Evolutionary conservation across 1,140 invertebrate genomes (phyloP), one percentile per base, ranked within the genome.

Genomic region (Lerema accius): DNA sequence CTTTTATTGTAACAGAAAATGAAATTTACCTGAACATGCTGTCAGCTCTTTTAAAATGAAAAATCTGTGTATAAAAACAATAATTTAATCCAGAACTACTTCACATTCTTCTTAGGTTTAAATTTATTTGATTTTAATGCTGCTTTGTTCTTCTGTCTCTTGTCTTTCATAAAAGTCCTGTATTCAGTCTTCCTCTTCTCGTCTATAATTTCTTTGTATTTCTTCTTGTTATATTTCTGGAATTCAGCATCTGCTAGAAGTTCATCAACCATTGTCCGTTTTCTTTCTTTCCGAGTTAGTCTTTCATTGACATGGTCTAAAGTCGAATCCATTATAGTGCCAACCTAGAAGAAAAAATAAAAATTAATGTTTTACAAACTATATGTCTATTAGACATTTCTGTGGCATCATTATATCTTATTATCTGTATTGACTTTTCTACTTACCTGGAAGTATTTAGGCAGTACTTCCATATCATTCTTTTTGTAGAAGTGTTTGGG

Each of bases 401-500:
- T n/a, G n/a, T n/a, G n/a, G n/a, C n/a, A n/a, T n/a, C n/a, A n/a
- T n/a, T n/a, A n/a, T n/a, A n/a, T n/a, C n/a, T n/a, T n/a, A n/a
- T n/a, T n/a, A n/a, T n/a, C n/a, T n/a, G n/a, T n/a, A n/a, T n/a
- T n/a, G n/a, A n/a, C n/a, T n/a, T n/a, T n/a, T 56, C 35, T 45
- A 68, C 73, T 82, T 84, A 96, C 95, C 91, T 98, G 96, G 83
- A 99, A 99, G 82, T 97, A 98, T 92, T 98, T 99, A 0, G 97
- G 97, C 23, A 97, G 76, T 0, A 93, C 94, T 90, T 96, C 95
- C 32, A 95, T 92, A 82, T 98, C 97, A 85, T 97, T 98, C 69
- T 96, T 96, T 84, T 98, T 99, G 87, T 98, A 99, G 79, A 99
- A 99, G 53, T 94, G 94, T 86, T 98, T 98, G 0, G 97, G 95